These are phyloP conservation scores for Melanargia galathea DNA, from an alignment of 2,888 invertebrate genomes.

Conservation along the genomic window DNA sequence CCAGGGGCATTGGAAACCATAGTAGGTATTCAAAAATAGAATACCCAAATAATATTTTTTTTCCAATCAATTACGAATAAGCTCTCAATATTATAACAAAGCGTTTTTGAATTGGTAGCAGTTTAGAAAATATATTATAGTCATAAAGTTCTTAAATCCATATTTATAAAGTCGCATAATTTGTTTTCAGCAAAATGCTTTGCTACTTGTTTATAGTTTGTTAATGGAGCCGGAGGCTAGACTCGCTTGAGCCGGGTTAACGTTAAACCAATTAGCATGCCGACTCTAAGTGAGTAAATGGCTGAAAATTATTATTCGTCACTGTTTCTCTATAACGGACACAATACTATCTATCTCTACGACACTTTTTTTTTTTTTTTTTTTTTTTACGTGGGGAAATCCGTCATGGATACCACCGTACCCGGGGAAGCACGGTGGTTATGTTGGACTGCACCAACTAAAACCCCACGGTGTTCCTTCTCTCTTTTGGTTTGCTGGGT, in stretches of 20 bases:
- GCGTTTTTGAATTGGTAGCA: background rate
- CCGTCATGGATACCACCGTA: too few relatives aligned
- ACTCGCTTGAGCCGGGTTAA: constrained; percentile 12
- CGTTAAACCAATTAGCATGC: constrained; percentile 22
- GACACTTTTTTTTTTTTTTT: background rate
- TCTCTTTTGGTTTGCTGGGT: too few relatives aligned
- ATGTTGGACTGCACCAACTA: too few relatives aligned
- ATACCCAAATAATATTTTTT: too few relatives aligned
- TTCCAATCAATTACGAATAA: too few relatives aligned
- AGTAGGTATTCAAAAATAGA: too few relatives aligned
- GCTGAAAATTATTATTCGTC: constrained; percentile 12
- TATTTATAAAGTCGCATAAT: background rate
- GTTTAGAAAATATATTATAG: background rate
- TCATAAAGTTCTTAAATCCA: background rate
- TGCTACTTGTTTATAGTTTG: constrained; percentile 7
- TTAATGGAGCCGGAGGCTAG: constrained; percentile 14
- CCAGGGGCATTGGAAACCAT: too few relatives aligned
- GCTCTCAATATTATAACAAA: too few relatives aligned
- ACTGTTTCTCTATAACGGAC: background rate
- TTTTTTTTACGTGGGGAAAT: too few relatives aligned
- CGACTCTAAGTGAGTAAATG: constrained; percentile 19
- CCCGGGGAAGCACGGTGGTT: too few relatives aligned
- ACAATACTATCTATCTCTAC: background rate
- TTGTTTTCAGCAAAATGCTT: too few relatives aligned
- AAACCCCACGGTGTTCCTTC: too few relatives aligned